Conservation (phyloP, 2,888 invertebrate genomes). For the Volucella bombylans region DNA sequence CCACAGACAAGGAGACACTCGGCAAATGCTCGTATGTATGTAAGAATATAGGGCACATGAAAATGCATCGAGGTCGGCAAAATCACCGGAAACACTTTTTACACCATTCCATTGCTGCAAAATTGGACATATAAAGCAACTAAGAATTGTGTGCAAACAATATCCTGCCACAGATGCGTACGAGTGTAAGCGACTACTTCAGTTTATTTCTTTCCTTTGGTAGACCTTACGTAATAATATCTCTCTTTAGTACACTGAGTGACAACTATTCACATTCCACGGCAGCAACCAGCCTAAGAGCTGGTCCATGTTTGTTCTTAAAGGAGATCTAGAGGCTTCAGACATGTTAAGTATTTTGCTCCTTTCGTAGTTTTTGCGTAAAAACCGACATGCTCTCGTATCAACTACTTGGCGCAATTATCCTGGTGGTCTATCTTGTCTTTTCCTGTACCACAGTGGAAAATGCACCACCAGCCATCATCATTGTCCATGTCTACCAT, state of each 20-base stretch:
- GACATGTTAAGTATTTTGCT: neutral
- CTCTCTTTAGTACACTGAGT: neutral
- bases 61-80: no score
- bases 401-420: conserved; percentile 41
- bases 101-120: no score
- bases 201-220: no score
- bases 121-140: no score
- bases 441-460: neutral
- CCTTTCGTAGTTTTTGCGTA: conserved; percentile 27
- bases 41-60: no score
- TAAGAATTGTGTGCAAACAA: no score
- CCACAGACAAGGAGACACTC: no score
- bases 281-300: conserved; percentile 10
- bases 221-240: neutral
- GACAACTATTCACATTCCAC: conserved; percentile 17
- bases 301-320: neutral
- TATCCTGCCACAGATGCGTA: no score
- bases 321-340: neutral
- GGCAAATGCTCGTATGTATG: no score
- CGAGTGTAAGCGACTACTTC: no score
- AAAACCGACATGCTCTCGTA: conserved; percentile 14
- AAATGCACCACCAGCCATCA: conserved; percentile 47
- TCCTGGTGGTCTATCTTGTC: conserved; percentile 57
- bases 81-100: no score
- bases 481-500: conserved; percentile 27